Percentiles rank a stretch among this genome's conserved stretches.
phyloP scores from a whole-genome alignment of 2,797 vertebrate species.

The Cephalopachus bancanus region DNA sequence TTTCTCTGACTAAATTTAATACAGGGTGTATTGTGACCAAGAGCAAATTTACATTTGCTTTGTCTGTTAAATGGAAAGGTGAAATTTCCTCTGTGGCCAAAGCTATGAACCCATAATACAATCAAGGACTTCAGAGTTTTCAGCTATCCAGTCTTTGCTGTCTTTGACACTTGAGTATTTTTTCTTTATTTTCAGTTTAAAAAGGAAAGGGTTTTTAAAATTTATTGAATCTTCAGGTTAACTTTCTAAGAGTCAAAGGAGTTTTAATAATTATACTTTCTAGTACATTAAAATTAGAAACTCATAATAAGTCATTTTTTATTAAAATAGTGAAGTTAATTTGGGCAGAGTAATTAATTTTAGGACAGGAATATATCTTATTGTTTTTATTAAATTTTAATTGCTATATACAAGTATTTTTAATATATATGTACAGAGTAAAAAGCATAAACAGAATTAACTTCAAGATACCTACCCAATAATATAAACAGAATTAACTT shows the following conservation, averaged over 20 bases:
- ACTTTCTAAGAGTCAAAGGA: constrained; percentile 49
- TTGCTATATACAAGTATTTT: background rate
- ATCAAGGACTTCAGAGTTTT: constrained; percentile 55
- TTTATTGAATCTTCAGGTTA: constrained; percentile 24
- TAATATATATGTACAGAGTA: background rate
- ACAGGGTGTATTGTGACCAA: constrained; percentile 66
- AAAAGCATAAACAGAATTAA: background rate
- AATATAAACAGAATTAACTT: background rate
- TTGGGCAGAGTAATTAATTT: background rate
- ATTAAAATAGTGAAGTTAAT: constrained; percentile 35
- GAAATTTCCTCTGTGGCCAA: constrained; percentile 33
- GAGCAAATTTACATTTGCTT: constrained; percentile 82
- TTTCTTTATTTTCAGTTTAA: constrained; percentile 49
- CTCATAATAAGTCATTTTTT: constrained; percentile 6
- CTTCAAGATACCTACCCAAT: background rate
- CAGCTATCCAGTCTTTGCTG: background rate
- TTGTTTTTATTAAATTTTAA: constrained; percentile 25
- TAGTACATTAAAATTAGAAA: constrained; percentile 19
- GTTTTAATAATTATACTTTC: constrained; percentile 53
- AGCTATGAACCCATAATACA: constrained; percentile 41
- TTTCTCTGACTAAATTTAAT: constrained; percentile 80
- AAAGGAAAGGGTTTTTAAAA: background rate
- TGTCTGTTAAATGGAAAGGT: constrained; percentile 73
- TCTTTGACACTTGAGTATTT: constrained; percentile 41
- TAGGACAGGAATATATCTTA: background rate